Evolutionary conservation across 2,888 invertebrate species (phyloP), one percentile per base, ranked within the genome.

Genomic region (Luperina nickerlii): DNA sequence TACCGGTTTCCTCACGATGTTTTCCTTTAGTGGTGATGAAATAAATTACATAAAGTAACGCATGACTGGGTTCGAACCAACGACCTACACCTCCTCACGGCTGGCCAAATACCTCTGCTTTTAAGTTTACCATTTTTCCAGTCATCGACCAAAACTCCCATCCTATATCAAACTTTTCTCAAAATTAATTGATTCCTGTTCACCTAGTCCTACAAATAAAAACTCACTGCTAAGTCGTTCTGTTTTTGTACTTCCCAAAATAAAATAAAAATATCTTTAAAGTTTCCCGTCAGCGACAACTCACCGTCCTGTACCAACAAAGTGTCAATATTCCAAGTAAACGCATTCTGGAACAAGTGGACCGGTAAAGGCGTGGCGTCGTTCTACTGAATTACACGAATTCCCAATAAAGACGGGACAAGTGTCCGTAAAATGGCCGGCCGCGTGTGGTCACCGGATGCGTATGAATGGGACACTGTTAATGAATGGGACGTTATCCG

Each of bases 401-500:
- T 95, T 94, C 92, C 90, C 87, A 88, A 94, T 94, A 95, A 92
- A 92, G 85, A 82, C 86, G 84, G 86, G 89, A 89, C 90, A 92
- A 93, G 90, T 93, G 93, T 95, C 93, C 92, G 91, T 93, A 91
- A 92, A 92, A 92, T 88, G 82, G 87, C 79, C 83, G 81, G 68
- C 66, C 90, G 94, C 93, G 95, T 95, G 96, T 96, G 95, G 95
- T 90, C 95, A 92, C 95, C 94, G 95, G 95, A 95, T 90, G 92
- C 79, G 75, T 45, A 84, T 88, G 87, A 90, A 89, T 82, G 86
- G 86, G 90, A 90, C 90, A 90, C 74, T 89, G 89, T 89, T 79
- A 80, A 87, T 81, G 73, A 81, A 84, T 85, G 87, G 90, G 85
- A 90, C 92, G 87, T 89, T 92, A 92, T 90, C 88, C 78, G 74